These are phyloP conservation scores for Pelusios castaneus DNA, from an alignment of 2,113 vertebrate genomes.

Conservation along the genomic window DNA sequence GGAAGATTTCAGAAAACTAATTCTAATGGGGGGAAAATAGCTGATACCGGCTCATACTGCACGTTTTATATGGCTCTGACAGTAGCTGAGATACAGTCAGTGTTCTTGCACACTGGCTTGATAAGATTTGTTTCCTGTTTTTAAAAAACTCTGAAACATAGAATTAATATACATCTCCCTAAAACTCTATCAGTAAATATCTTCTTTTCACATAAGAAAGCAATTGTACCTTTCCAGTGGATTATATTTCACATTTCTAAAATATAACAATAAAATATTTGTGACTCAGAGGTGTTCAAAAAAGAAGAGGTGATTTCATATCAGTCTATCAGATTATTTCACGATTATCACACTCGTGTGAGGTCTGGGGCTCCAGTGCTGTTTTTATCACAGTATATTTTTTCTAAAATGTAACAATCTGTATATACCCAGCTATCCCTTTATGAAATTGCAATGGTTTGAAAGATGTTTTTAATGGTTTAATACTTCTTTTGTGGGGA, in stretches of 20 bases:
- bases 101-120: not conserved
- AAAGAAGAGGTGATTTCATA: accelerated
- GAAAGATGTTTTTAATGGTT: slow-evolving; percentile 69
- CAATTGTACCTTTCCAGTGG: not conserved
- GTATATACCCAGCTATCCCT: slow-evolving; percentile 53
- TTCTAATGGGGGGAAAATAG: not conserved
- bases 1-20: not conserved
- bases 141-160: not conserved
- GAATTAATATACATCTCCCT: not conserved
- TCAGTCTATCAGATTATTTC: not conserved
- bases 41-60: not conserved
- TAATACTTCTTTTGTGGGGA: slow-evolving; percentile 71
- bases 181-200: not conserved
- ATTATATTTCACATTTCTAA: slow-evolving; percentile 16
- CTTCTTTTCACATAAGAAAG: not conserved
- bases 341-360: not conserved
- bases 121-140: not conserved
- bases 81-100: not conserved
- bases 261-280: not conserved
- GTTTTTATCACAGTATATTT: not conserved
- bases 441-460: slow-evolving; percentile 73
- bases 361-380: not conserved
- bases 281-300: not conserved
- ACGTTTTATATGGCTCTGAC: not conserved
- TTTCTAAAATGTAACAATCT: slow-evolving; percentile 72